These are phyloP conservation scores for Malacoraja senta DNA, from an alignment of 2,797 vertebrate genomes.

Conservation along the genomic window DNA sequence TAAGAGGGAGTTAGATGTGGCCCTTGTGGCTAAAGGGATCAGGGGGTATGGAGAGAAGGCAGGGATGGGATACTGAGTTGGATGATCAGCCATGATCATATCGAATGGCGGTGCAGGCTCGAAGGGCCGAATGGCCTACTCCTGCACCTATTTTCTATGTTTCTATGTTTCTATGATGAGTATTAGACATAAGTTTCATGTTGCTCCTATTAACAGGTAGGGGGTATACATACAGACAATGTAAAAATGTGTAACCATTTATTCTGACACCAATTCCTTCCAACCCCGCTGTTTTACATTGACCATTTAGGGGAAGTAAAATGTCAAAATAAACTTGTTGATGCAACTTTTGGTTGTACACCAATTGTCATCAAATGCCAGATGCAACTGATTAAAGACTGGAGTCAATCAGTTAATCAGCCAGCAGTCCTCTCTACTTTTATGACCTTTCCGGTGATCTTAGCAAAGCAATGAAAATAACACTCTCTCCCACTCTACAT, in stretches of 20 bases:
- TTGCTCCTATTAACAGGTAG: background rate
- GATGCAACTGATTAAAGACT: background rate
- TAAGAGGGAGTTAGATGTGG: no score
- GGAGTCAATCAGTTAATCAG: background rate
- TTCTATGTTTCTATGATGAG: no score
- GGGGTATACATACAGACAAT: background rate
- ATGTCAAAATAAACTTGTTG: conserved; percentile 16
- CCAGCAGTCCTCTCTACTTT: background rate
- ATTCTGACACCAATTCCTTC: conserved; percentile 1
- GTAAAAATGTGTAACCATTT: conserved; percentile 18
- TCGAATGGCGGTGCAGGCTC: no score
- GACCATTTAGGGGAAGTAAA: background rate
- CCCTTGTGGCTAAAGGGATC: no score
- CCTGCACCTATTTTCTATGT: no score
- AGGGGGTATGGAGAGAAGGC: no score
- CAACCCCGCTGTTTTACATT: background rate
- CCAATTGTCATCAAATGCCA: background rate
- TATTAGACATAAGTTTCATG: conserved; percentile 10
- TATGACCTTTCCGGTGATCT: background rate
- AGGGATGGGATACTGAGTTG: no score
- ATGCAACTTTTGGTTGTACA: background rate
- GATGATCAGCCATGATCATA: no score
- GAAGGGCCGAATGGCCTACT: no score
- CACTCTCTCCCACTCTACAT: no score
- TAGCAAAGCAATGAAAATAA: background rate